phyloP scores from a whole-genome alignment of 2,113 vertebrate genomes.

The Pluvialis apricaria region DNA sequence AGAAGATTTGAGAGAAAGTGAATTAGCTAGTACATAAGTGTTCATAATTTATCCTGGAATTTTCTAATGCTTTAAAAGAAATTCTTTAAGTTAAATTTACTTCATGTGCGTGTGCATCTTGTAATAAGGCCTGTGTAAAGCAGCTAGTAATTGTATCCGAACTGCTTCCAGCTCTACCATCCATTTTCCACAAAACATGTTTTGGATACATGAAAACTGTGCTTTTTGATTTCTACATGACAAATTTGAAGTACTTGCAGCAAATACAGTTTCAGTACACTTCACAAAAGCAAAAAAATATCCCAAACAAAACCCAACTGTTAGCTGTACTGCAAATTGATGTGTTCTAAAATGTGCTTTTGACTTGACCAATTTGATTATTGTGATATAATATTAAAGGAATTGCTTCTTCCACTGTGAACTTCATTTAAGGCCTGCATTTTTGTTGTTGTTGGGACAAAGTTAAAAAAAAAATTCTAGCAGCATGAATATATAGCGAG shows the following conservation, averaged over 20 bases:
- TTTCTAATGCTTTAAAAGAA: neutral
- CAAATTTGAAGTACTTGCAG: slow-evolving; percentile 41
- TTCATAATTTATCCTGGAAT: neutral
- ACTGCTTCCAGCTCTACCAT: neutral
- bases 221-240: slow-evolving; percentile 42
- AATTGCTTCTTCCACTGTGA: neutral
- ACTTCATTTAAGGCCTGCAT: neutral
- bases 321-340: neutral
- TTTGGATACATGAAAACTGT: slow-evolving; percentile 28
- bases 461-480: neutral
- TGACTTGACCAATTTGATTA: neutral
- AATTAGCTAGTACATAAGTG: neutral
- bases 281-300: neutral
- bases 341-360: neutral
- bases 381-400: neutral
- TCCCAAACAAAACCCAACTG: neutral
- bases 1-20: neutral
- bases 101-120: accelerated
- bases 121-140: neutral
- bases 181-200: neutral
- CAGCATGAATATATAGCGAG: neutral
- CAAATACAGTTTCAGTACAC: neutral
- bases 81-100: neutral
- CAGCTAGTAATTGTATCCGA: neutral
- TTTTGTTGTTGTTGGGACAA: neutral